Evolutionary conservation across 92 coral and sea anemone genomes (phyloP), one percentile per base, ranked within the genome.

Genomic region (Micromussa lordhowensis): DNA sequence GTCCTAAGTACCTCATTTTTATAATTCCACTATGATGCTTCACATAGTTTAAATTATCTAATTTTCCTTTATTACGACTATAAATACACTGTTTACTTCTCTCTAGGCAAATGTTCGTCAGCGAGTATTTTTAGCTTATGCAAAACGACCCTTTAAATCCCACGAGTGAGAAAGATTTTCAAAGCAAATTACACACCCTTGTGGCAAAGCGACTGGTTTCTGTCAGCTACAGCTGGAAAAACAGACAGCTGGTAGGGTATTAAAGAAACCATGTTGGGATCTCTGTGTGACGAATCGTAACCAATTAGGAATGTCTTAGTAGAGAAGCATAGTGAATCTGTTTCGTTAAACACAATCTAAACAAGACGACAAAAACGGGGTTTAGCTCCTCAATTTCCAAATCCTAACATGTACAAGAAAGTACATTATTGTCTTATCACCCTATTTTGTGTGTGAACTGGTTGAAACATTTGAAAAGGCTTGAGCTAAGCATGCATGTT

Each of bases 231-330:
- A 82, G 86, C 78, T 82, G 86, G 66, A 51, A 19, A 80, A 34
- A 17, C 55, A n/a, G 51, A 59, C 83, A 80, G 53, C 72, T 68
- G 74, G 16, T 30, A 29, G 30, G 19, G 76, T n/a, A 68, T 68
- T 40, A 29, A 49, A 82, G 86, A 70, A 24, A 69, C 78, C 86
- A 29, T 82, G 86, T 69, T 31, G 66, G 16, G 86, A 82, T 82
- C 86, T 48, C 77, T 28, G 53, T 82, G 21, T 82, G 86, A 82
- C 21, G 30, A 48, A 44, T 68, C 35, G 81, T 12, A 77, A 34
- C 10, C 34, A 59, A 79, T 30, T 55, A 78, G 35, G 11, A 40
- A 55, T 1, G 36, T 79, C 66, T 57, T 48, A 10, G 30, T 5
- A 80, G 55, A 80, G 32, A 80, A 32, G 40, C 29, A 48, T 30